Evolutionary conservation across 2,797 vertebrate genomes (phyloP), one percentile per base, ranked within the genome.

Genomic region (Tragopan temminckii): DNA sequence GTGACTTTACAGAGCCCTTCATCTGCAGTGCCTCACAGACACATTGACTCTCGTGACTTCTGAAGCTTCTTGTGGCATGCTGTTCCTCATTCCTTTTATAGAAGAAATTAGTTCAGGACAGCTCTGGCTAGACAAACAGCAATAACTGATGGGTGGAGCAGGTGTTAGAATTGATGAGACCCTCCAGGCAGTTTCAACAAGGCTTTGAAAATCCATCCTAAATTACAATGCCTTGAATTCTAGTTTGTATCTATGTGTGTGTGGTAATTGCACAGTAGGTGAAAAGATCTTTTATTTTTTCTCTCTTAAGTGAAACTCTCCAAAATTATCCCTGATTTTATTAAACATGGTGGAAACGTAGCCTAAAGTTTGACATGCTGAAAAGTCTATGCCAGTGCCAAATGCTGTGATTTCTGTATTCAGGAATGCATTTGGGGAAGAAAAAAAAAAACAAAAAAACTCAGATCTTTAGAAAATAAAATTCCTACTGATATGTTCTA

Each of bases 381-480:
- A n/a, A 35, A 67, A 82, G 17, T 36, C n/a, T 67, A 4, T 0
- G 1, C 16, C 23, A 43, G 23, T 19, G 31, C 15, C 57, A 13
- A 50, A 23, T 21, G 31, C 31, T 69, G 38, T 42, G n/a, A 61
- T 48, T 64, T 38, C 24, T 19, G 27, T 75, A 1, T 31, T 74
- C 25, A 89, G 23, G 16, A 14, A 18, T 8, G 12, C 1, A 2
- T 88, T 89, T n/a, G 46, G 58, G 46, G 46, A 3, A 21, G 13
- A 42, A 42, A 42, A 42, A 42, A 42, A 23, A 23, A 46, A 45
- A 94, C 88, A 53, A 88, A n/a, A 84, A 89, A 77, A 46, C 11
- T 31, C 35, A 45, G 31, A 66, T 35, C 3, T 63, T 70, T 52
- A n/a, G 14, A 43, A 89, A 95, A 48, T 10, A 80, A 71, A 80